Conservation (phyloP, 2,797 vertebrate species). For the Tympanoctomys barrerae region DNA sequence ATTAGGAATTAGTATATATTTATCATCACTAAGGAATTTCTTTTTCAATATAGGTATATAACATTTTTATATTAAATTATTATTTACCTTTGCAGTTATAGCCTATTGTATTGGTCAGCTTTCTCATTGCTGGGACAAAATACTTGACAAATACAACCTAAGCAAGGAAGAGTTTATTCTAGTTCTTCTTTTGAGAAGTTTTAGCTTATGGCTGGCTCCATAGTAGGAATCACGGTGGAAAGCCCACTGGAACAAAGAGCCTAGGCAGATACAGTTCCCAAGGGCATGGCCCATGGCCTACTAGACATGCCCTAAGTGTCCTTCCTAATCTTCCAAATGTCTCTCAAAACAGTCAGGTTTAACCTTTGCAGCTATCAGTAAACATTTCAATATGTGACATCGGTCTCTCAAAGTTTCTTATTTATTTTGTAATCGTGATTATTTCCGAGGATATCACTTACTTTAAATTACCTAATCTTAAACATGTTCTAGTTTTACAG, state of each 20-base stretch:
- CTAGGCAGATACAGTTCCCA: background rate
- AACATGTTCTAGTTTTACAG: background rate
- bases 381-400: background rate
- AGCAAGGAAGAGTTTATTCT: too few relatives aligned
- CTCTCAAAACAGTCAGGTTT: background rate
- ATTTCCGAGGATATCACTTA: background rate
- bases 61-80: background rate
- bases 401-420: background rate
- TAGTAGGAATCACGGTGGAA: too few relatives aligned
- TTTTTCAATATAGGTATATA: background rate
- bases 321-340: background rate
- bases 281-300: background rate
- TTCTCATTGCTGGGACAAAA: background rate
- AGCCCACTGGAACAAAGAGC: background rate
- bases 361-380: background rate
- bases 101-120: background rate
- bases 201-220: background rate
- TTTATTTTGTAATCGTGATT: background rate
- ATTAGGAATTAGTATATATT: background rate
- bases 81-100: background rate
- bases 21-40: background rate
- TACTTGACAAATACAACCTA: background rate
- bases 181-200: background rate
- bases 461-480: background rate
- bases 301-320: background rate